Base-by-base conservation (phyloP, 1,140 invertebrate genomes). In the Zophobas morio region DNA sequence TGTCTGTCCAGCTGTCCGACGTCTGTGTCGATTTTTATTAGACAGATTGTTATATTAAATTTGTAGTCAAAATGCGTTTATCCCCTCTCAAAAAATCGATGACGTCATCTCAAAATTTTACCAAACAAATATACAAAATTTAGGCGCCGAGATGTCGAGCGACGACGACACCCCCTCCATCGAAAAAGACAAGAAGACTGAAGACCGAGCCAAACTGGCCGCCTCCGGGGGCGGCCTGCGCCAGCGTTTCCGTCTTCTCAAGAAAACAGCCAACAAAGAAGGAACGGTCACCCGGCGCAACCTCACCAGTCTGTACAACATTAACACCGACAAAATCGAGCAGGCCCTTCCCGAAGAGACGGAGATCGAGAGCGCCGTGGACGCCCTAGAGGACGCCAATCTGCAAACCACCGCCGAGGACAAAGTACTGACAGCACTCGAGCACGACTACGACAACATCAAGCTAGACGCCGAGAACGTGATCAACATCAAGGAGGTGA, bases 281-380 rank as follows among this genome's bases (percentile, higher is more conserved):
- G 82, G 83, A 37, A 80, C 78, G 0, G 56, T 84, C 5, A 79
- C 63, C 47, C 70, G 79, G 1, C 78, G 75, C 20, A 78, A 75
- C 63, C 63, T 85, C n/a, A 77, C 78, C 33, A 82, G 83, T 74
- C 57, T 86, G 5, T 82, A 84, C 66, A 84, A 87, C 60, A 78
- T 85, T 3, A 88, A 85, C 40, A 74, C 77, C 6, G 81, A 82
- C 66, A 79, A 78, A 36, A 72, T 77, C 6, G 79, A 81, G 46
- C 81, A 84, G 51, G 78, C 78, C n/a, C 51, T 82, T 5, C 77
- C 81, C 0, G 81, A 84, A 70, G 71, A 83, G 47, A 74, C 54
- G 1, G 88, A 87, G 35, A 85, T 90, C 6, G 90, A 91, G 79
- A 89, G 87, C 77, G 89, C 88, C 1, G 82, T 90, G 0, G 90